Conservation (phyloP, 2,113 vertebrate genomes). For the Mola mola region DNA sequence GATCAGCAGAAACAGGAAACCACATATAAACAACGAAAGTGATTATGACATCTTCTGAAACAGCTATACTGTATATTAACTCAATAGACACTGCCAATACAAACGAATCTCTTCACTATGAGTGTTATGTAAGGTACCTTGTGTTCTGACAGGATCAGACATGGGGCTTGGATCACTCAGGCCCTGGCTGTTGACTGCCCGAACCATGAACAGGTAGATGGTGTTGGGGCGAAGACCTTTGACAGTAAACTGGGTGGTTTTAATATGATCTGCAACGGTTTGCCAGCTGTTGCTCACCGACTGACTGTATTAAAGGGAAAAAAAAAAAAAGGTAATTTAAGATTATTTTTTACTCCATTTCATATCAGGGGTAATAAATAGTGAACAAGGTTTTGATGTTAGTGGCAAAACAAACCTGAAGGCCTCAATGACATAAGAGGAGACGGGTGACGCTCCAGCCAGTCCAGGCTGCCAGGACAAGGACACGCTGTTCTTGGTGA, state of each 20-base stretch:
- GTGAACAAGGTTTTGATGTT: background rate
- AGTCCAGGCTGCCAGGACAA: constrained; percentile 94
- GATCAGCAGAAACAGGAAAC: constrained; percentile 16
- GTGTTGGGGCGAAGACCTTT: constrained; percentile 95
- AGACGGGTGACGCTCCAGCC: constrained; percentile 86
- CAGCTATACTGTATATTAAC: too few relatives aligned
- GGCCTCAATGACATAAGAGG: constrained; percentile 95
- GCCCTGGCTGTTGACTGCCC: constrained; percentile 93
- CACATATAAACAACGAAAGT: background rate
- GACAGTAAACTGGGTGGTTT: constrained; percentile 90
- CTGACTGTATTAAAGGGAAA: constrained; percentile 81
- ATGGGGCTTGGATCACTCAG: constrained; percentile 98
- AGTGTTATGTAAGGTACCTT: constrained; percentile 83
- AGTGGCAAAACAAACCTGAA: constrained; percentile 87
- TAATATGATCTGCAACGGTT: constrained; percentile 95
- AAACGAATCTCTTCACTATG: background rate
- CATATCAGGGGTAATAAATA: background rate
- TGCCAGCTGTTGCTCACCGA: constrained; percentile 99
- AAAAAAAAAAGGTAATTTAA: background rate
- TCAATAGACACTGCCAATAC: too few relatives aligned
- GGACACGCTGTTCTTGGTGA: constrained; percentile 97
- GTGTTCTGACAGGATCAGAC: constrained; percentile 96
- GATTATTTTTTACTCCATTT: background rate
- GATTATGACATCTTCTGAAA: background rate
- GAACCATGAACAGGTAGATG: constrained; percentile 98